A percentile compares a stretch with the other conserved stretches of the same genome.
phyloP scores from a whole-genome alignment of 1,140 invertebrate species.

The Hyles vespertilio region DNA sequence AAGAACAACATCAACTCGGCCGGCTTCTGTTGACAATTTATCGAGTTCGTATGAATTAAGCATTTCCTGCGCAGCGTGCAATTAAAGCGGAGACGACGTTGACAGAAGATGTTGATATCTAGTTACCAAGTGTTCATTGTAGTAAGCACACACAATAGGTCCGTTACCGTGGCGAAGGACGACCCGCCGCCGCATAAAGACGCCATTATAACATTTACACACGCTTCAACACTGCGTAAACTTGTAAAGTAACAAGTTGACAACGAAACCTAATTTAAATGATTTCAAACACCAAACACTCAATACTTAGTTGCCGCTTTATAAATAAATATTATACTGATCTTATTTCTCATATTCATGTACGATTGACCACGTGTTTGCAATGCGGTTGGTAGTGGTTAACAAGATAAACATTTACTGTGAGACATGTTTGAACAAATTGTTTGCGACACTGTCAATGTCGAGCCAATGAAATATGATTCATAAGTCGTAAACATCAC shows the following conservation, averaged over 20 bases:
- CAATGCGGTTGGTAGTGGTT: no score
- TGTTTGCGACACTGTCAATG: no score
- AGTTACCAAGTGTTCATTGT: slow-evolving; percentile 69
- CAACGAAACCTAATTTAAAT: background rate
- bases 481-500: background rate
- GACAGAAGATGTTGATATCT: slow-evolving; percentile 62
- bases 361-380: no score
- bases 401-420: no score
- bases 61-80: slow-evolving; percentile 35
- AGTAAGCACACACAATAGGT: slow-evolving; percentile 51
- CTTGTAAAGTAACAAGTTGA: slow-evolving; percentile 4
- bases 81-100: slow-evolving; percentile 41
- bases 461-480: no score
- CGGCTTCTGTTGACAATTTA: slow-evolving; percentile 15
- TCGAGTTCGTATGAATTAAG: slow-evolving; percentile 30
- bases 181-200: slow-evolving; percentile 61
- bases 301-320: no score
- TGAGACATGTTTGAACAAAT: no score
- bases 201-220: slow-evolving; percentile 50
- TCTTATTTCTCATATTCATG: no score
- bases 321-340: no score
- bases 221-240: slow-evolving; percentile 14
- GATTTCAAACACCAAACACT: background rate
- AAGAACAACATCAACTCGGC: background rate
- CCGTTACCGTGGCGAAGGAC: slow-evolving; percentile 70